Percentiles rank a stretch among this genome's conserved stretches.
Conservation (phyloP, 2,797 vertebrate genomes). For the Gadopsis bispinosus region DNA sequence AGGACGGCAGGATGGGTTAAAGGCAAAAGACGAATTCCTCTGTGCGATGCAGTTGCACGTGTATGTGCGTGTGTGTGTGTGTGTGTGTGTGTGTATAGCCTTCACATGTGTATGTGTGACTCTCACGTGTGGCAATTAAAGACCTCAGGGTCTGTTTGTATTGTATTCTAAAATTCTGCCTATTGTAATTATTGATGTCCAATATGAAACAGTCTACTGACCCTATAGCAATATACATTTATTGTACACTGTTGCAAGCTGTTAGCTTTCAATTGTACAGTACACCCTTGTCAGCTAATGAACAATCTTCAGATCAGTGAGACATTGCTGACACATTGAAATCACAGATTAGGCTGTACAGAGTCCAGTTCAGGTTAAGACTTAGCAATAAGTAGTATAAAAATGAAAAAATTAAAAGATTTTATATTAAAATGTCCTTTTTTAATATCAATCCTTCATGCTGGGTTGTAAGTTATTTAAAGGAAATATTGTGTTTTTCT, state of each 20-base stretch:
- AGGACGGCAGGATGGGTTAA: too few relatives aligned
- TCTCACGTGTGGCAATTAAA: too few relatives aligned
- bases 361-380: slow-evolving; percentile 1
- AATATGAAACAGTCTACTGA: neutral
- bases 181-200: neutral
- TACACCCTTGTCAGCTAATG: slow-evolving; percentile 34
- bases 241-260: neutral
- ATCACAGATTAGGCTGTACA: slow-evolving; percentile 21
- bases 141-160: too few relatives aligned
- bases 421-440: neutral
- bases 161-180: too few relatives aligned
- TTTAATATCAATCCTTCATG: neutral
- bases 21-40: too few relatives aligned
- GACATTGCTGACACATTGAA: slow-evolving; percentile 36
- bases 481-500: neutral
- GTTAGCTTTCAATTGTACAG: slow-evolving; percentile 11
- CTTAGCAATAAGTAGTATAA: neutral
- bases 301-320: slow-evolving; percentile 33
- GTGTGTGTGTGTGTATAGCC: too few relatives aligned
- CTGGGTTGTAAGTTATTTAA: neutral
- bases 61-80: too few relatives aligned
- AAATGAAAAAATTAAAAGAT: neutral
- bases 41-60: too few relatives aligned
- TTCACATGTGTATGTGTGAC: too few relatives aligned
- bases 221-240: neutral